A percentile compares a stretch with the other conserved stretches of the same genome.
These are phyloP conservation scores for Limnothrissa miodon DNA, from an alignment of 2,113 vertebrate genomes.

Conservation along the genomic window DNA sequence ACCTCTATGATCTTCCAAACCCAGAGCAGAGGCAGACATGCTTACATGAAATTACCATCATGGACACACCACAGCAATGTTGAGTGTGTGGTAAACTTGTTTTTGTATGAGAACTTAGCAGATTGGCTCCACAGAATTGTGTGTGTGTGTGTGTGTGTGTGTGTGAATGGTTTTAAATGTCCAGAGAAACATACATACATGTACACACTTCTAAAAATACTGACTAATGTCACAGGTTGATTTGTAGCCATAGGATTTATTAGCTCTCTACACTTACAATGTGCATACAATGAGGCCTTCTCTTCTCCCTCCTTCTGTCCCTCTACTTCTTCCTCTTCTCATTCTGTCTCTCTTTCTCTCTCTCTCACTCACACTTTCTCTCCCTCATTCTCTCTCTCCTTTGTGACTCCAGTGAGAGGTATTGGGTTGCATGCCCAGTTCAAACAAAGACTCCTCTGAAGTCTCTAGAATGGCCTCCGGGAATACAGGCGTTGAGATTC, in stretches of 20 bases:
- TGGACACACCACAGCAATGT: background rate
- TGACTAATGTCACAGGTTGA: background rate
- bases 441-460: conserved; percentile 39
- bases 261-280: conserved; percentile 8
- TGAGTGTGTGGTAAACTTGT: background rate
- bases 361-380: background rate
- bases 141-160: background rate
- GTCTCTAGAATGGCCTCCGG: conserved; percentile 33
- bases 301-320: background rate
- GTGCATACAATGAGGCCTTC: background rate
- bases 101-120: background rate
- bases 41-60: conserved; percentile 36
- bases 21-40: conserved; percentile 10
- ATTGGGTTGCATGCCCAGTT: conserved; percentile 39
- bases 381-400: conserved; percentile 25
- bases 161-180: background rate
- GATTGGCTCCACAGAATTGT: background rate
- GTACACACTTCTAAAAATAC: background rate
- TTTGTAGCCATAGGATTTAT: conserved; percentile 4
- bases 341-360: background rate
- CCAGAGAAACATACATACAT: background rate
- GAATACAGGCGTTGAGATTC: conserved; percentile 24
- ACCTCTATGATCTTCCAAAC: conserved; percentile 43
- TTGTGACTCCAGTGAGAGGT: conserved; percentile 36
- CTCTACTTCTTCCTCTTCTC: background rate